phyloP scores from a whole-genome alignment of 2,888 invertebrate genomes.

The Brenthis daphne region DNA sequence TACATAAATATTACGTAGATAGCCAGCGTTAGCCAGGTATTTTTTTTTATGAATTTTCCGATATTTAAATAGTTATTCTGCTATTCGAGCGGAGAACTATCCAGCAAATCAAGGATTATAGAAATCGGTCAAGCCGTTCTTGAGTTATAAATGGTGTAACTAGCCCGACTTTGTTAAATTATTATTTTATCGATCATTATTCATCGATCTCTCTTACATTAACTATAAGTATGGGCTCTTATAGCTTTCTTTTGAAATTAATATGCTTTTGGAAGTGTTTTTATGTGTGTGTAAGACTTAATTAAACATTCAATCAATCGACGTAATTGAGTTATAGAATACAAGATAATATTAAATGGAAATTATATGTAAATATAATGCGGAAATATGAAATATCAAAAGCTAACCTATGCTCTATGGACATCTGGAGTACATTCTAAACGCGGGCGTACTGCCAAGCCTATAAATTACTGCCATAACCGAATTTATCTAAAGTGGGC shows the following conservation, averaged over 20 bases:
- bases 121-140: no score
- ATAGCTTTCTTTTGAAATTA: neutral
- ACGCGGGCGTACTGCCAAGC: constrained; percentile 29
- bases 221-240: neutral
- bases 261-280: constrained; percentile 3
- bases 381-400: neutral
- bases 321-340: constrained; percentile 3
- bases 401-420: constrained; percentile 7
- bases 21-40: no score
- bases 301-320: neutral
- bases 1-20: no score
- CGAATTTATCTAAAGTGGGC: constrained; percentile 29
- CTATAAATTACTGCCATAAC: constrained; percentile 27
- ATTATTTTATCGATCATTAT: no score
- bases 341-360: neutral
- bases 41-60: no score
- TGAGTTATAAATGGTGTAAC: no score
- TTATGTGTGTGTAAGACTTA: constrained; percentile 1
- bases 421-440: constrained; percentile 15
- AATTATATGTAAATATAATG: no score
- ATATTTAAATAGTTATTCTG: no score
- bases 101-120: no score
- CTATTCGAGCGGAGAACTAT: no score
- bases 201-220: neutral
- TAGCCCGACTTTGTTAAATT: no score